These are phyloP conservation scores for Atlantisia rogersi DNA, from an alignment of 2,113 vertebrate species.

Conservation along the genomic window DNA sequence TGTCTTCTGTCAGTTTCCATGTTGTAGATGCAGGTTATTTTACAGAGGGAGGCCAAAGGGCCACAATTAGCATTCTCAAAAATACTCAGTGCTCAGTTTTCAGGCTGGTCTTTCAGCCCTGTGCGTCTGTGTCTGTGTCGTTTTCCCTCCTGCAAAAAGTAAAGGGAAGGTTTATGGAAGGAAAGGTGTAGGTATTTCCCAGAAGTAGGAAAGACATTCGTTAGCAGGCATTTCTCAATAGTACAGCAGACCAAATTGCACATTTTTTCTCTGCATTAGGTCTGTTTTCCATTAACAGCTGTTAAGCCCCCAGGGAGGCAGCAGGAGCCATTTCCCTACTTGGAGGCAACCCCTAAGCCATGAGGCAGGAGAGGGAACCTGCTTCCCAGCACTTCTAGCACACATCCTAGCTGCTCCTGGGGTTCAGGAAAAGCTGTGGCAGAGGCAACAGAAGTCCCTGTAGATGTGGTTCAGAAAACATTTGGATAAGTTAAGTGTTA, in stretches of 20 bases:
- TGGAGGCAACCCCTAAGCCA: neutral
- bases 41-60: neutral
- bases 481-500: neutral
- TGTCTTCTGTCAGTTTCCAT: neutral
- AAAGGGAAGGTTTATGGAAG: neutral
- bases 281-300: neutral
- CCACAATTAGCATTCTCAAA: neutral
- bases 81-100: neutral
- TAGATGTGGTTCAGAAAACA: neutral
- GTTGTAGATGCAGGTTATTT: neutral
- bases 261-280: neutral
- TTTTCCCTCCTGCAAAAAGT: neutral
- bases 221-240: neutral
- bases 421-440: neutral
- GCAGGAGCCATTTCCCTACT: neutral
- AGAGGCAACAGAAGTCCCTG: neutral
- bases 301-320: neutral
- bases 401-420: neutral
- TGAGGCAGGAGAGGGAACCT: neutral
- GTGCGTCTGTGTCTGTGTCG: rapidly evolving
- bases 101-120: neutral
- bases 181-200: neutral
- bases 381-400: neutral
- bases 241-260: neutral
- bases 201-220: neutral